Evolutionary conservation across 2,888 invertebrate species (phyloP).

Genomic region (Copidosoma aretas): DNA sequence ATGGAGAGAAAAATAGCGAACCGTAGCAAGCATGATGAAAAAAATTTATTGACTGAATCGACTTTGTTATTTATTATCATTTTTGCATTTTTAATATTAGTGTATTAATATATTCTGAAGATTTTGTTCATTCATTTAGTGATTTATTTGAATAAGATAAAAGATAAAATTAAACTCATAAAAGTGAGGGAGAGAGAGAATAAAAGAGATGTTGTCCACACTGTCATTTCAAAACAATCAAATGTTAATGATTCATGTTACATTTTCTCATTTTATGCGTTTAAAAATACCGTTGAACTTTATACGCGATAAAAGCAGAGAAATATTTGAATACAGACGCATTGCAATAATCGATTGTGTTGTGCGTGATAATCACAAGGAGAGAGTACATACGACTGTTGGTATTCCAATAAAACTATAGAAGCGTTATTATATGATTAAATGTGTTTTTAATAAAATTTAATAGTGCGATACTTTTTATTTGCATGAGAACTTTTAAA

Average conservation of each 20-base stretch:
- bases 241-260: slow-evolving; percentile 1
- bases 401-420: slow-evolving; percentile 33
- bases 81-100: background rate
- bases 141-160: slow-evolving; percentile 7
- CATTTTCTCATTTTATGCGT: slow-evolving; percentile 13
- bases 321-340: slow-evolving; percentile 4
- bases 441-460: background rate
- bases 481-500: too few species aligned
- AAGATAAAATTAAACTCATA: too few species aligned
- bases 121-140: slow-evolving; percentile 19
- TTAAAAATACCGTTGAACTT: slow-evolving; percentile 14
- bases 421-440: slow-evolving; percentile 23
- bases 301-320: slow-evolving; percentile 5
- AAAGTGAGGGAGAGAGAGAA: slow-evolving; percentile 19
- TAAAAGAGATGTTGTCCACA: slow-evolving; percentile 11
- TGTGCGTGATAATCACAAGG: slow-evolving; percentile 28
- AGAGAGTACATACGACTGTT: slow-evolving; percentile 44
- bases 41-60: slow-evolving; percentile 17
- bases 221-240: slow-evolving; percentile 11
- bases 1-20: background rate
- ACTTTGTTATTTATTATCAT: slow-evolving; percentile 19
- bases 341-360: slow-evolving; percentile 27
- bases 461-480: background rate
- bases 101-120: background rate
- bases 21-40: background rate